phyloP scores from a whole-genome alignment of 2,888 invertebrate species.

The Rhaphigaster nebulosa region DNA sequence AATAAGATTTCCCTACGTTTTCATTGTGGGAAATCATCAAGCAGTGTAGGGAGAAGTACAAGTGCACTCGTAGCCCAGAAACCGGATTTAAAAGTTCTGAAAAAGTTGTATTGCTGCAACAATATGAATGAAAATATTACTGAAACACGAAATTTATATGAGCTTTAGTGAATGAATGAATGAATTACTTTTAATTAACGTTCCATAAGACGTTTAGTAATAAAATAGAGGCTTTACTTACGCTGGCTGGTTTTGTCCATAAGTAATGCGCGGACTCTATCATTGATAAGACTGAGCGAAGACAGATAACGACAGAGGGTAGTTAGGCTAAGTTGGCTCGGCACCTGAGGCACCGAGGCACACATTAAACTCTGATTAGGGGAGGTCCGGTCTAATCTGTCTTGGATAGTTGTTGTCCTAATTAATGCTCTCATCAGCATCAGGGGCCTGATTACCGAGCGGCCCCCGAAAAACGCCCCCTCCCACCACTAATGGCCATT shows the following conservation, averaged over 20 bases:
- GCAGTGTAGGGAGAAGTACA: too few species aligned
- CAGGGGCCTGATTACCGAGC: constrained; percentile 50
- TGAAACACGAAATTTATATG: too few species aligned
- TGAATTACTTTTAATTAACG: too few species aligned
- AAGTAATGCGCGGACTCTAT: constrained; percentile 9
- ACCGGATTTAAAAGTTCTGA: too few species aligned
- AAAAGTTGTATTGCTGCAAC: too few species aligned
- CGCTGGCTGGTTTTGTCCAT: background rate
- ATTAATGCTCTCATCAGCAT: constrained; percentile 50
- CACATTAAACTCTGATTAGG: constrained; percentile 63
- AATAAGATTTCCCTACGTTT: too few species aligned
- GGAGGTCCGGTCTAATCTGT: constrained; percentile 63
- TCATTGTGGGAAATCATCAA: too few species aligned
- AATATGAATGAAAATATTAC: too few species aligned
- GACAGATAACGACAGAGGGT: constrained; percentile 34
- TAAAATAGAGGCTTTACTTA: background rate
- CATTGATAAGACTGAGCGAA: constrained; percentile 24
- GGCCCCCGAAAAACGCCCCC: constrained; percentile 49
- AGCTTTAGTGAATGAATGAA: too few species aligned
- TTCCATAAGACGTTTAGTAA: background rate
- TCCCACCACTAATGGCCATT: constrained; percentile 54
- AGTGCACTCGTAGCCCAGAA: too few species aligned
- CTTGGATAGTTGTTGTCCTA: constrained; percentile 63
- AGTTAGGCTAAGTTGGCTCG: background rate
- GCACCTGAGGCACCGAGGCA: constrained; percentile 27